phyloP scores from a whole-genome alignment of 2,888 invertebrate species.

The Mycalesis mineus region DNA sequence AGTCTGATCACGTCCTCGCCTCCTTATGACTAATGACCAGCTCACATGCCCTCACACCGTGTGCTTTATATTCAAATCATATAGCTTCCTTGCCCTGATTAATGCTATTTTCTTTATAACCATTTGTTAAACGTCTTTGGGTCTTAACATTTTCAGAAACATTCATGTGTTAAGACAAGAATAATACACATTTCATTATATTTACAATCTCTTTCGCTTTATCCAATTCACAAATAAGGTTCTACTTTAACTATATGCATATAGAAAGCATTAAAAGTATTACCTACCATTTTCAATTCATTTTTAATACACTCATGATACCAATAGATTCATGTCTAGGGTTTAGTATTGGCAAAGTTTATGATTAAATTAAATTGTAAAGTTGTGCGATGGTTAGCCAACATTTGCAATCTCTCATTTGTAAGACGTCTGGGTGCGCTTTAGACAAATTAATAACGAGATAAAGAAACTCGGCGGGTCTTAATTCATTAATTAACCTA shows the following conservation, averaged over 20 bases:
- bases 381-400: constrained; percentile 42
- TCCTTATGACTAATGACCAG: constrained; percentile 75
- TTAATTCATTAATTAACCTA: constrained; percentile 78
- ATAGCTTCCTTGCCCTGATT: constrained; percentile 71
- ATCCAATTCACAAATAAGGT: too few relatives aligned
- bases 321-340: background rate
- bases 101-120: constrained; percentile 69
- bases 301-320: too few relatives aligned
- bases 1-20: constrained; percentile 60
- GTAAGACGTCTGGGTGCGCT: constrained; percentile 67
- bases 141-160: background rate
- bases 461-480: constrained; percentile 75
- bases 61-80: constrained; percentile 75
- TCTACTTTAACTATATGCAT: too few relatives aligned
- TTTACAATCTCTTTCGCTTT: too few relatives aligned
- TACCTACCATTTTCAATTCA: too few relatives aligned
- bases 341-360: constrained; percentile 9
- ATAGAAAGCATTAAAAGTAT: too few relatives aligned
- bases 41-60: constrained; percentile 59
- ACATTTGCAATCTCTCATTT: constrained; percentile 67
- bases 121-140: constrained; percentile 61
- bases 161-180: too few relatives aligned
- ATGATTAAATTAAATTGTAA: constrained; percentile 25
- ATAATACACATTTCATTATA: too few relatives aligned
- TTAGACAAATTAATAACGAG: constrained; percentile 77